These are phyloP conservation scores for Mus pahari DNA, from an alignment of 2,113 vertebrate species.

Conservation along the genomic window DNA sequence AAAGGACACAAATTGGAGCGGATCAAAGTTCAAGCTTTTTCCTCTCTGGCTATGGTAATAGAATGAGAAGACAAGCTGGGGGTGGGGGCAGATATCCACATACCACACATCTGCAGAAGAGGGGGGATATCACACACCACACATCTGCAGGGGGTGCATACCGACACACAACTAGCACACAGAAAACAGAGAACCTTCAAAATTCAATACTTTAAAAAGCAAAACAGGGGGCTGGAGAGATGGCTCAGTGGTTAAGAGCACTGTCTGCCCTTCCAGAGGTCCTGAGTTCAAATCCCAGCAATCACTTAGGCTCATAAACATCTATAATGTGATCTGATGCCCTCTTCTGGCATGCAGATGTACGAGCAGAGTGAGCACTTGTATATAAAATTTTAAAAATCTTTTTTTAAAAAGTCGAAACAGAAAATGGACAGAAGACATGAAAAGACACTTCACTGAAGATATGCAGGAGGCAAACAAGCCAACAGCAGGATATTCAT, in stretches of 20 bases:
- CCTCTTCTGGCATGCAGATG: too few species aligned
- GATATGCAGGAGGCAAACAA: background rate
- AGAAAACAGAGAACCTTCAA: background rate
- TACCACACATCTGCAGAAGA: background rate
- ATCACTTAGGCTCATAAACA: too few species aligned
- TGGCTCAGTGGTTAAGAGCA: too few species aligned
- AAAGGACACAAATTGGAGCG: background rate
- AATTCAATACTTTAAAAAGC: background rate
- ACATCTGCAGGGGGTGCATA: background rate
- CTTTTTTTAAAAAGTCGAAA: background rate
- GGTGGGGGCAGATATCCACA: too few species aligned
- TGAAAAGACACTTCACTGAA: background rate
- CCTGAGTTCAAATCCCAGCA: background rate
- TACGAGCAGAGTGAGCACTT: too few species aligned
- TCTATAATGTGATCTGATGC: too few species aligned
- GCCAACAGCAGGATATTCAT: too few species aligned
- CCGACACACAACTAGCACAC: too few species aligned
- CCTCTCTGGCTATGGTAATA: background rate
- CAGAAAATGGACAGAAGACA: slow-evolving; percentile 30
- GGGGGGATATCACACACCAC: too few species aligned
- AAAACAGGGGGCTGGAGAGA: background rate
- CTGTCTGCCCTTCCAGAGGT: too few species aligned
- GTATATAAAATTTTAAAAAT: too few species aligned
- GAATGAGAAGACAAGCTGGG: background rate
- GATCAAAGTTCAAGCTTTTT: background rate